Evolutionary conservation across 2,113 vertebrate genomes (phyloP).

Genomic region (Pica pica): DNA sequence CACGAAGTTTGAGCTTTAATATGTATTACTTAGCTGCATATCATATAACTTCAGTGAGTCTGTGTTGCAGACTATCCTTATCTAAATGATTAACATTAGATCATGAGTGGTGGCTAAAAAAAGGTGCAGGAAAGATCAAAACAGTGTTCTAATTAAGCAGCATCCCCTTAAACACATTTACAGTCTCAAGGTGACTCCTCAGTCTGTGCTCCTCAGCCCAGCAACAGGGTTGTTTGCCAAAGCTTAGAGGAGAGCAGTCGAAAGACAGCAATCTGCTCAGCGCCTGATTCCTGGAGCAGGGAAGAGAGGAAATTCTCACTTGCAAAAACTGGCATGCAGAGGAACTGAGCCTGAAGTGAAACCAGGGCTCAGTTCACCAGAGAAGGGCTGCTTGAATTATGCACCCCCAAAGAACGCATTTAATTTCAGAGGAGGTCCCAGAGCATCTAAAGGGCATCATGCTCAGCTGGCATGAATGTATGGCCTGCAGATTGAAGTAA

Average conservation of each 20-base stretch:
- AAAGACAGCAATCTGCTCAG: neutral
- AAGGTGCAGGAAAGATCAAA: conserved; percentile 3
- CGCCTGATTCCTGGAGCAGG: neutral
- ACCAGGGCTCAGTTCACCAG: neutral
- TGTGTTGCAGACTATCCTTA: neutral
- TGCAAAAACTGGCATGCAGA: neutral
- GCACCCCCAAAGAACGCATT: neutral
- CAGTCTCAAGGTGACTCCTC: neutral
- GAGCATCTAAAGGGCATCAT: neutral
- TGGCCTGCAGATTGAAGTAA: neutral
- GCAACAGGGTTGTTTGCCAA: neutral
- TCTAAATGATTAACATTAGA: neutral
- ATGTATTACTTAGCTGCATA: neutral
- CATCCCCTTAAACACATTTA: neutral
- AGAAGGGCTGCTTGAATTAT: neutral
- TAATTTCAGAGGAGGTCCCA: neutral
- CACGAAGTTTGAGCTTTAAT: neutral
- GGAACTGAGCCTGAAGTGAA: neutral
- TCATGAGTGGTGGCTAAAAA: conserved; percentile 6
- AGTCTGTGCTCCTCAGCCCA: neutral
- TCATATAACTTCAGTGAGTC: neutral
- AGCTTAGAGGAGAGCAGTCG: neutral
- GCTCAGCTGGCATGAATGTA: neutral
- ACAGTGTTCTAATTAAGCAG: neutral
- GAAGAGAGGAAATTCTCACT: neutral